These are phyloP conservation scores for Manduca sexta DNA, from an alignment of 1,140 invertebrate genomes.

Conservation along the genomic window DNA sequence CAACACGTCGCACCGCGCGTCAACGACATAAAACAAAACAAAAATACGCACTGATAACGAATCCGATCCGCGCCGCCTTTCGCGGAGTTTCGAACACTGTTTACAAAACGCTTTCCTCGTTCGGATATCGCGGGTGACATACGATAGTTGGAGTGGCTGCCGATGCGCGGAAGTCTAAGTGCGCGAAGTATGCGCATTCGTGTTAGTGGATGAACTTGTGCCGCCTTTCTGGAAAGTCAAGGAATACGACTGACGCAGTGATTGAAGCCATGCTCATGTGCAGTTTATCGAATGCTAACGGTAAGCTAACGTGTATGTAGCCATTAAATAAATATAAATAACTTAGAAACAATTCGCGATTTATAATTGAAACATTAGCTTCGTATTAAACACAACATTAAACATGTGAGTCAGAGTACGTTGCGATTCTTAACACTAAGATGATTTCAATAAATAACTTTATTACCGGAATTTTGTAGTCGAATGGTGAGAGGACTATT, in stretches of 20 bases:
- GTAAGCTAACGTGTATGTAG: too few relatives aligned
- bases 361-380: too few relatives aligned
- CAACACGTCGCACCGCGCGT: conserved; percentile 26
- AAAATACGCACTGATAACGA: conserved; percentile 22
- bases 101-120: conserved; percentile 22
- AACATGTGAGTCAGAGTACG: too few relatives aligned
- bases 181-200: background rate
- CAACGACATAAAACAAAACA: conserved; percentile 22
- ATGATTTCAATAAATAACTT: too few relatives aligned
- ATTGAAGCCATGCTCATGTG: conserved; percentile 5
- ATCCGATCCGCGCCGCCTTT: conserved; percentile 14
- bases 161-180: conserved; percentile 18
- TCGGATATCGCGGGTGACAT: conserved; percentile 21
- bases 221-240: conserved; percentile 28
- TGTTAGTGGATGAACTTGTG: conserved; percentile 22
- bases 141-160: conserved; percentile 12
- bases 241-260: conserved; percentile 10
- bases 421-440: too few relatives aligned
- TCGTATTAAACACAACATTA: too few relatives aligned
- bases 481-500: too few relatives aligned
- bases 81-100: conserved; percentile 28
- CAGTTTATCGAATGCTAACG: conserved; percentile 3
- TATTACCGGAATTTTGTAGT: too few relatives aligned
- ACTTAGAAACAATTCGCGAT: too few relatives aligned
- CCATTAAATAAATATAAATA: too few relatives aligned